These are phyloP conservation scores for Punctoribates punctum DNA, from an alignment of 2,888 invertebrate genomes.

Conservation along the genomic window DNA sequence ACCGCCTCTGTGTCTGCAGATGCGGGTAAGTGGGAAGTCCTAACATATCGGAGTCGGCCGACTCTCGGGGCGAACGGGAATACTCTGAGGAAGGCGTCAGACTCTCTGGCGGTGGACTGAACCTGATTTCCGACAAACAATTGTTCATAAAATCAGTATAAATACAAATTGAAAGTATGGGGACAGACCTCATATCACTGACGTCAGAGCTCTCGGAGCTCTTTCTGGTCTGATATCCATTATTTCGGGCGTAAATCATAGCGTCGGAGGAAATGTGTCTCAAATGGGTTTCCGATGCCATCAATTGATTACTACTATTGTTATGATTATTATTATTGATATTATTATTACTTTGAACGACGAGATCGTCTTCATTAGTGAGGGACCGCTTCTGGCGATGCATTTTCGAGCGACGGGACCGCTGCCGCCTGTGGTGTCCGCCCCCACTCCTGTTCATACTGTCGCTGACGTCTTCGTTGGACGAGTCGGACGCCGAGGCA, in stretches of 20 bases:
- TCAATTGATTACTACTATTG: conserved; percentile 5
- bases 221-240: conserved; percentile 23
- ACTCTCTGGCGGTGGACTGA: conserved; percentile 39
- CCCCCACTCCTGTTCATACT: not conserved
- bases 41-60: conserved; percentile 44
- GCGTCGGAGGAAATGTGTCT: conserved; percentile 28
- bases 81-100: conserved; percentile 43
- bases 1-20: conserved; percentile 42
- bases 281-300: not conserved
- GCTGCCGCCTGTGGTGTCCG: not conserved
- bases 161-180: not conserved
- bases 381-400: conserved; percentile 26
- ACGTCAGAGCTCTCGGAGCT: conserved; percentile 42
- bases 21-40: conserved; percentile 34
- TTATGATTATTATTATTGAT: conserved; percentile 16
- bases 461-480: conserved; percentile 18
- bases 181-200: conserved; percentile 30
- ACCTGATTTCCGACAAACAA: conserved; percentile 3
- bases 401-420: not conserved
- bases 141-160: not conserved
- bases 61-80: conserved; percentile 40
- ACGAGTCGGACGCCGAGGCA: conserved; percentile 27
- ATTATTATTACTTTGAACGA: conserved; percentile 29
- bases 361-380: conserved; percentile 14
- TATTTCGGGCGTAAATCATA: conserved; percentile 26